Evolutionary conservation across 2,888 invertebrate genomes (phyloP), one percentile per base, ranked within the genome.

Genomic region (Aphelenchoides bicaudatus): DNA sequence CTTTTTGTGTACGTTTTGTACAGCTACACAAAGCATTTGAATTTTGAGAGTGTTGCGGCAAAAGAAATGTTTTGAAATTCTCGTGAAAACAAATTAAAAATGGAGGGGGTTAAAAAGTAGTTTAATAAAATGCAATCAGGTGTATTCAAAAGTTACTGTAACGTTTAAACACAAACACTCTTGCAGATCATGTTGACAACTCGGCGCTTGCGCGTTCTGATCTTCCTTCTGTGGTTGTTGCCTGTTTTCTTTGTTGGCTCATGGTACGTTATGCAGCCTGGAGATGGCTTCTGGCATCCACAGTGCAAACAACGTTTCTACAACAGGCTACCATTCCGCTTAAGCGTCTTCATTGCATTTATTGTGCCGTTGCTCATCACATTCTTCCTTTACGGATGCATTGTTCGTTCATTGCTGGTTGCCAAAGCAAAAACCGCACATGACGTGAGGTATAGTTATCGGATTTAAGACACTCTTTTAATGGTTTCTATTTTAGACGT

Each of bases 171-270:
- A 34, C 25, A n/a, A n/a, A n/a, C n/a, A n/a, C n/a, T n/a, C 31
- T 28, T 64, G 56, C 61, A 74, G 73, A 68, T 73, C 56, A 70
- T 75, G 59, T 67, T 75, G 21, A 75, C 75, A 8, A 73, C 72
- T 13, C 62, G 73, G 5, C 64, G 75, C 5, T 66, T 72, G 13
- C 68, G 74, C 1, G 46, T 29, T 19, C 59, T 75, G 19, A 65
- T 75, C 28, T 51, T 74, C 29, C 37, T 63, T 27, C 65, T 75
- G 13, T 75, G 75, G 75, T 31, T 72, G 4, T 56, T 72, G 16
- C 75, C 75, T 2, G 39, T 75, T 0, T 21, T 68, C 28, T 68
- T 74, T 47, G 65, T 71, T 8, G 59, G 63, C 27, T 56, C 61
- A 16, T 75, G 74, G 73, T 73, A 74, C 56, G 39, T 71, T 31